Conservation (phyloP, 2,113 vertebrate genomes). For the Puma concolor region DNA sequence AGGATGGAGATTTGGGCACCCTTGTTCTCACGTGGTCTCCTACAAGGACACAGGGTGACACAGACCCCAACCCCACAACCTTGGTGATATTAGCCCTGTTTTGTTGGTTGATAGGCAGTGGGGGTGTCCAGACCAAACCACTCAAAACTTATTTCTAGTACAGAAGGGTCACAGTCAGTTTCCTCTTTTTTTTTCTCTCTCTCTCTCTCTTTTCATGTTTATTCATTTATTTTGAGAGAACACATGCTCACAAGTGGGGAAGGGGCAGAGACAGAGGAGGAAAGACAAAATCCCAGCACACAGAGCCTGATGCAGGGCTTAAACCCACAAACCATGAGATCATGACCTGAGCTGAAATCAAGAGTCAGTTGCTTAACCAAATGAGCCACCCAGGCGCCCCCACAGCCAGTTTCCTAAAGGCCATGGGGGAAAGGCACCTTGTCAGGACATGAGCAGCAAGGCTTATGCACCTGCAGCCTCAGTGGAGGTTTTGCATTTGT, state of each 20-base stretch:
- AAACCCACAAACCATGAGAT: no score
- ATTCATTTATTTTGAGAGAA: no score
- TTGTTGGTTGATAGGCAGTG: neutral
- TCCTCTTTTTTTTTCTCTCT: no score
- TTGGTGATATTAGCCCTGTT: neutral
- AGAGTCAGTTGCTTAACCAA: no score
- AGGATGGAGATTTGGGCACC: neutral
- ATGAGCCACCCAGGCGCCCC: no score
- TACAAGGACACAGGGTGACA: neutral
- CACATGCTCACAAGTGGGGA: no score
- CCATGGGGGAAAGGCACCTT: neutral
- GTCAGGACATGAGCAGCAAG: neutral
- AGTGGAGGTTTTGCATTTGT: neutral
- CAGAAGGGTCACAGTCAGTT: neutral
- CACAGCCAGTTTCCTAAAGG: neutral
- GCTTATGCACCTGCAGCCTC: neutral
- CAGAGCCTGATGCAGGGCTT: no score
- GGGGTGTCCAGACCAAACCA: neutral
- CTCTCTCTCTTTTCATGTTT: no score
- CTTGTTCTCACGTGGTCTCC: neutral
- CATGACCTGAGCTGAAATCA: no score
- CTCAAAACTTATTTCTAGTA: neutral
- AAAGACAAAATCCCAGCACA: no score
- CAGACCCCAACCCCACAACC: neutral
- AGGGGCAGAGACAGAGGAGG: no score